Evolutionary conservation across 2,888 invertebrate species (phyloP).

Genomic region (Hydroisotoma schaefferi): DNA sequence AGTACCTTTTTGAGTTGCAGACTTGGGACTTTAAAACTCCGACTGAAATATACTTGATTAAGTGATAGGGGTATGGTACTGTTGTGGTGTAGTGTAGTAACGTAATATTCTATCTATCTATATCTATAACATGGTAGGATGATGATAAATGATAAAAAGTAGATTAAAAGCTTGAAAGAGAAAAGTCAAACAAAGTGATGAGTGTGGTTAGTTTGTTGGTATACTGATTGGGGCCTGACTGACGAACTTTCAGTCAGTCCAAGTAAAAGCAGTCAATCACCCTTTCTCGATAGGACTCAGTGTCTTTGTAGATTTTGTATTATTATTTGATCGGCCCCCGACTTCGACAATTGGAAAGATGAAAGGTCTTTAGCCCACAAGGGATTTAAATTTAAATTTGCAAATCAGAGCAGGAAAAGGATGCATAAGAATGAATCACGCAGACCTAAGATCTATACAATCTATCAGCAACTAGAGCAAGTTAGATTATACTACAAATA

Average conservation of each 20-base stretch:
- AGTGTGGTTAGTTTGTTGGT: not conserved
- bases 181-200: conserved; percentile 10
- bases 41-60: too few relatives aligned
- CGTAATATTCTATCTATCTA: too few relatives aligned
- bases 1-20: too few relatives aligned
- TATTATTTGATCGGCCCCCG: conserved; percentile 1
- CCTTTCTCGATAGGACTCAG: not conserved
- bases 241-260: too few relatives aligned
- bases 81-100: too few relatives aligned
- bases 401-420: conserved; percentile 13
- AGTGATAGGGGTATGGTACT: too few relatives aligned
- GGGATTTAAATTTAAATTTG: conserved; percentile 18
- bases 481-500: too few relatives aligned
- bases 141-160: conserved; percentile 7
- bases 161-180: conserved; percentile 12
- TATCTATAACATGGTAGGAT: too few relatives aligned
- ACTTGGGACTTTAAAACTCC: too few relatives aligned
- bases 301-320: not conserved
- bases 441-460: too few relatives aligned
- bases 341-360: conserved; percentile 14
- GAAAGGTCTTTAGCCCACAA: conserved; percentile 14
- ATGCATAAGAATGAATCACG: not conserved
- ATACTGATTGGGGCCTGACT: too few relatives aligned
- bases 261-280: too few relatives aligned
- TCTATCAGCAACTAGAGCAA: conserved; percentile 10